Evolutionary conservation across 1,140 invertebrate species (phyloP).

Genomic region (Chlorops oryzae): DNA sequence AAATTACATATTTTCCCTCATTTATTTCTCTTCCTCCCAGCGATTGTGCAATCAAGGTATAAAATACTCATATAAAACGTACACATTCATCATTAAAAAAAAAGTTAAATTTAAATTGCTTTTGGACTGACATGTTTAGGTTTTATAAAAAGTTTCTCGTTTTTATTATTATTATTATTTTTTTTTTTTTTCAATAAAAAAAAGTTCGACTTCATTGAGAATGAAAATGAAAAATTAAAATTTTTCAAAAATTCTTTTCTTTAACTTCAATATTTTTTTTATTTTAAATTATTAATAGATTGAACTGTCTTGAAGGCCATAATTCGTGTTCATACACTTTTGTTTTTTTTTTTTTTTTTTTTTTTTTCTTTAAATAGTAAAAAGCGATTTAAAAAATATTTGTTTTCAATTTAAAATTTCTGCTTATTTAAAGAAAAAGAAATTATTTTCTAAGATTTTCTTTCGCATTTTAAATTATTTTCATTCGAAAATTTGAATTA

Average conservation of each 20-base stretch:
- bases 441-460: too few species aligned
- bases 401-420: too few species aligned
- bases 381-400: not conserved
- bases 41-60: too few species aligned
- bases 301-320: not conserved
- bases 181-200: not conserved
- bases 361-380: not conserved
- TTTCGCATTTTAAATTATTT: not conserved
- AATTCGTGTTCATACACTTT: not conserved
- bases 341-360: not conserved
- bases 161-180: not conserved
- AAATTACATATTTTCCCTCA: too few species aligned
- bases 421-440: too few species aligned
- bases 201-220: too few species aligned
- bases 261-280: conserved; percentile 7
- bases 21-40: too few species aligned
- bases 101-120: too few species aligned
- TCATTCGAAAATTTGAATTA: not conserved
- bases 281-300: conserved; percentile 15
- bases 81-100: too few species aligned
- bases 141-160: conserved; percentile 35
- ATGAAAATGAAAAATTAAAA: too few species aligned
- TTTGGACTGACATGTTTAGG: conserved; percentile 42
- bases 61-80: too few species aligned
- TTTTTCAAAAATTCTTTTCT: conserved; percentile 16